Evolutionary conservation across 2,888 invertebrate genomes (phyloP), one percentile per base, ranked within the genome.

Genomic region (Pristionchus arcanus): DNA sequence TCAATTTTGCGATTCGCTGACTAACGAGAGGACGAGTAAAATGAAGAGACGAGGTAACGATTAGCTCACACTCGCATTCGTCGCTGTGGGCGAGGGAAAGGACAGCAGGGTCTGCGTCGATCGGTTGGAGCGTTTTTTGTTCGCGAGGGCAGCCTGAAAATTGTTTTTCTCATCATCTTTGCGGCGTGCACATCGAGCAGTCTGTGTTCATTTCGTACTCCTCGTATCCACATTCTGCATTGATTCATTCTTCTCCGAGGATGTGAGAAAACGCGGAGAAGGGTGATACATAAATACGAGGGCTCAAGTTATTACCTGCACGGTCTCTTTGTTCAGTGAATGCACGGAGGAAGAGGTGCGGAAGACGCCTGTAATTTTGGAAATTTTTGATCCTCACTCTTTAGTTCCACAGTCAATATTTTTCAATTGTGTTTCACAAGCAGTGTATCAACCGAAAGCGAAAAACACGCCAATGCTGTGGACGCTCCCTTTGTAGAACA

Each of bases 71-170:
- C n/a, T 63, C 16, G 92, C 89, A 59, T 92, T 94, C 4, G 89
- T 90, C 9, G 88, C 89, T 19, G 89, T 90, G 2, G 93, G 91
- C 31, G 91, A 90, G 37, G 94, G 94, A 88, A 94, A 94, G 16
- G 94, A 94, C n/a, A 95, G 90, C n/a, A 95, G 74, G 2, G 94
- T 94, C 87, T 94, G 94, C 2, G 89, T 90, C 11, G 91, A 90
- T 74, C 92, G 93, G 89, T 93, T 93, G 7, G 85, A 59, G 59
- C 84, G 90, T 63, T 90, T 91, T 89, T 91, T 92, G 25, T 77
- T 87, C 0, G 90, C 86, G 25, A 94, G 90, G 15, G 90, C 90
- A 9, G 90, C 91, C 77, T 94, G 94, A 63, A 63, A 66, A 66
- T 59, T 13, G 25, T 59, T 59, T 7, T 3, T 59, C 3, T 59